Conservation (phyloP, 2,113 vertebrate genomes). For the Podarcis cretensis region DNA sequence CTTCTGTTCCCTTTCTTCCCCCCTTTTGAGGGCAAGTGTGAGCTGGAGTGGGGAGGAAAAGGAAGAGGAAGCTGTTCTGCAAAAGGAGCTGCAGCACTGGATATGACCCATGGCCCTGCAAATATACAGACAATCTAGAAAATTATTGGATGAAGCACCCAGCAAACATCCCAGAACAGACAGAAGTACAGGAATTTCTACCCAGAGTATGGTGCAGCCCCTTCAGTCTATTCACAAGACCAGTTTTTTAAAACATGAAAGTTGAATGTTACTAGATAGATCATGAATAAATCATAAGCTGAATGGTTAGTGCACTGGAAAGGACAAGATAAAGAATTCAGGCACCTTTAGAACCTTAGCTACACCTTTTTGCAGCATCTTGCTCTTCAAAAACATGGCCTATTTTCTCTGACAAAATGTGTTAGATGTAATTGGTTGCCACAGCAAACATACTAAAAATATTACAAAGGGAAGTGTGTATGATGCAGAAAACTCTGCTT, state of each 20-base stretch:
- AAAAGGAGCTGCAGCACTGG: too few species aligned
- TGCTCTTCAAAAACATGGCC: slow-evolving; percentile 59
- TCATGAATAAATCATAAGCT: background rate
- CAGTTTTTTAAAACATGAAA: background rate
- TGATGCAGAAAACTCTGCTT: background rate
- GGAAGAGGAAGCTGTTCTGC: too few species aligned
- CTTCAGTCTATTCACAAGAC: background rate
- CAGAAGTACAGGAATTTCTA: background rate
- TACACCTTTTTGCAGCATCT: background rate
- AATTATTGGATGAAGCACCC: background rate
- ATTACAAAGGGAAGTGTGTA: background rate
- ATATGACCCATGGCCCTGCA: background rate
- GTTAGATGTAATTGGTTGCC: slow-evolving; percentile 66
- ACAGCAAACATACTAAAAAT: slow-evolving; percentile 68
- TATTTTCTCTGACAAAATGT: slow-evolving; percentile 70
- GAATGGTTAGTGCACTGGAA: background rate
- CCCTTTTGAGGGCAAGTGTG: too few species aligned
- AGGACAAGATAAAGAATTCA: background rate
- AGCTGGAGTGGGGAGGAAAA: too few species aligned
- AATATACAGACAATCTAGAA: too few species aligned
- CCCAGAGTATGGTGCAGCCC: background rate
- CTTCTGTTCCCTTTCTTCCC: too few species aligned
- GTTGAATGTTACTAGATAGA: background rate
- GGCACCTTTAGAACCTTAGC: background rate
- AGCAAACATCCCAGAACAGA: background rate